These are phyloP conservation scores for Rhadinocentrus ornatus DNA, from an alignment of 2,797 vertebrate genomes.

Conservation along the genomic window DNA sequence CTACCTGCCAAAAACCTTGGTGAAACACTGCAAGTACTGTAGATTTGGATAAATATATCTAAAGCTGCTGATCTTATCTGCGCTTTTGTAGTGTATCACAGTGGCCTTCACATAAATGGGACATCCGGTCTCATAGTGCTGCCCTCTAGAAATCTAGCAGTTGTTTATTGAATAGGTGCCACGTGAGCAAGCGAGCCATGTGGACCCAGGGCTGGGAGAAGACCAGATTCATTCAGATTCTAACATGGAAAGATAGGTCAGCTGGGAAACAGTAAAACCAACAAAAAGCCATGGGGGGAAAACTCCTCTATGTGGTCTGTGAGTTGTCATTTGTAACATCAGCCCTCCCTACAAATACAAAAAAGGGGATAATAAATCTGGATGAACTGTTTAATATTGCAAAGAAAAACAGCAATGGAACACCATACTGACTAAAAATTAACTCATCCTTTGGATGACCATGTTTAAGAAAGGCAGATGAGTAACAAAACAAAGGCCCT, in stretches of 20 bases:
- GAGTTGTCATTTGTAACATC: slow-evolving; percentile 21
- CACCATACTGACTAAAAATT: no score
- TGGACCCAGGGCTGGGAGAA: slow-evolving; percentile 46
- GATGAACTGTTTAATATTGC: neutral
- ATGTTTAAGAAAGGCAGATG: no score
- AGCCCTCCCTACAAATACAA: slow-evolving; percentile 15
- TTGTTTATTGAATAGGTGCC: slow-evolving; percentile 35
- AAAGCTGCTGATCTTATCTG: slow-evolving; percentile 26
- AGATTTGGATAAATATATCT: slow-evolving; percentile 10
- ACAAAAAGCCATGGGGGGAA: slow-evolving; percentile 35
- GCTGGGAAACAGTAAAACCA: slow-evolving; percentile 43
- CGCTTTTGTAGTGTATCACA: slow-evolving; percentile 9
- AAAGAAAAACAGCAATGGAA: no score
- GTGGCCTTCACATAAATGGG: slow-evolving; percentile 5
- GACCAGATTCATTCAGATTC: slow-evolving; percentile 50
- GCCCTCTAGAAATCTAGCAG: slow-evolving; percentile 11
- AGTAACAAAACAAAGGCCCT: no score
- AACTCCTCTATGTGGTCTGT: slow-evolving; percentile 11
- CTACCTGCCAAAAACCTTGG: no score
- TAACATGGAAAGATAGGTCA: slow-evolving; percentile 53
- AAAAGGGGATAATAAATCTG: slow-evolving; percentile 3
- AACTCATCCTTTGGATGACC: no score
- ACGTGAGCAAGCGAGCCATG: slow-evolving; percentile 41
- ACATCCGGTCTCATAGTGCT: slow-evolving; percentile 32
- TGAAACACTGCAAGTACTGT: no score